phyloP scores from a whole-genome alignment of 2,888 invertebrate genomes.

The Tenthredo distinguenda region DNA sequence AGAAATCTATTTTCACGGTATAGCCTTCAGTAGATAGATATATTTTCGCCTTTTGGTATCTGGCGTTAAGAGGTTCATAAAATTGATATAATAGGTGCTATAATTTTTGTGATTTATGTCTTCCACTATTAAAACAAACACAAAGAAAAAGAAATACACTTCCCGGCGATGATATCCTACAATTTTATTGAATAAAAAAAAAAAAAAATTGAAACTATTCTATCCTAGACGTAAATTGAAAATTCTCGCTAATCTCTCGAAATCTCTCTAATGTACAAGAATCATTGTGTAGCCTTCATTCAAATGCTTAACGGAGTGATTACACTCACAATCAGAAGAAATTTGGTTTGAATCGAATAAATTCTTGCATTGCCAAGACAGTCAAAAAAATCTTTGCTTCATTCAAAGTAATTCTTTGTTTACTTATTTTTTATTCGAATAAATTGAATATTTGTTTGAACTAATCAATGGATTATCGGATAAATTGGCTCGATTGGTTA shows the following conservation, averaged over 20 bases:
- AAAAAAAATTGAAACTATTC: background rate
- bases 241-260: too few species aligned
- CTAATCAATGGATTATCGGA: too few species aligned
- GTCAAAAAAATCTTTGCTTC: too few species aligned
- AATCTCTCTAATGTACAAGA: too few species aligned
- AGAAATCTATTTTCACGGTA: background rate
- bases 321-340: too few species aligned
- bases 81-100: background rate
- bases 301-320: background rate
- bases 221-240: background rate
- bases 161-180: background rate
- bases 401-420: too few species aligned
- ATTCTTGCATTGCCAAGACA: too few species aligned
- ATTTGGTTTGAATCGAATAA: too few species aligned
- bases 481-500: too few species aligned
- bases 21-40: background rate
- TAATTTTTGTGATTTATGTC: background rate
- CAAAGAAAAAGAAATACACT: background rate
- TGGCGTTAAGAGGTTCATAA: slow-evolving; percentile 2
- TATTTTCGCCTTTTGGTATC: background rate
- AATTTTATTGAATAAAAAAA: background rate
- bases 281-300: background rate
- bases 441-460: too few species aligned
- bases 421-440: too few species aligned
- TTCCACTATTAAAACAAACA: background rate